These are phyloP conservation scores for Phrixothrix hirtus DNA, from an alignment of 2,888 invertebrate species.

Conservation along the genomic window DNA sequence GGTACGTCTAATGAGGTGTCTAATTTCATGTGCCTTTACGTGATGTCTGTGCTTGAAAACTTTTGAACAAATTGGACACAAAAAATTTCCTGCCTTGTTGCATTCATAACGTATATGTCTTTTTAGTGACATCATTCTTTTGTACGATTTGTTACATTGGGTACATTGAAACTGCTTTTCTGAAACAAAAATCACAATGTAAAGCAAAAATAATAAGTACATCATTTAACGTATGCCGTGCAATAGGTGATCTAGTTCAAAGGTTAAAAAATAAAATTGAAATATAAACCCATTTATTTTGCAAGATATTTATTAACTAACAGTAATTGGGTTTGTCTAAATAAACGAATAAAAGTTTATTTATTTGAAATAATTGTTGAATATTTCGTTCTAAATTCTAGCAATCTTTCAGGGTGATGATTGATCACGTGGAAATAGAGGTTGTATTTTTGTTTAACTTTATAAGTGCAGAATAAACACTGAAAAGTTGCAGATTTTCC, in stretches of 20 bases:
- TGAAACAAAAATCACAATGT: constrained; percentile 9
- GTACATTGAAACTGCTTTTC: not conserved
- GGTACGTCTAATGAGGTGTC: not conserved
- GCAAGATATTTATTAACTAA: too few relatives aligned
- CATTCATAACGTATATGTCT: constrained; percentile 12
- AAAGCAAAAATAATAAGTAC: too few relatives aligned
- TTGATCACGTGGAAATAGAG: constrained; percentile 72
- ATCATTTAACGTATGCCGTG: too few relatives aligned
- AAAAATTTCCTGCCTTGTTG: constrained; percentile 3
- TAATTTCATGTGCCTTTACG: constrained; percentile 3
- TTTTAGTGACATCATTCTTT: constrained; percentile 2
- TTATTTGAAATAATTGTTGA: too few relatives aligned
- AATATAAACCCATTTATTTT: too few relatives aligned
- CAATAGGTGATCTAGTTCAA: too few relatives aligned
- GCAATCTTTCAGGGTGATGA: constrained; percentile 13
- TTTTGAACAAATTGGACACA: constrained; percentile 2
- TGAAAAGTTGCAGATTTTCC: constrained; percentile 65
- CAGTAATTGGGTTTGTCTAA: too few relatives aligned
- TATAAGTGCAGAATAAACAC: constrained; percentile 64
- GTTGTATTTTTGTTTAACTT: constrained; percentile 65
- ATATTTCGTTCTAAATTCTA: constrained; percentile 6
- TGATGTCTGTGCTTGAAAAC: constrained; percentile 11
- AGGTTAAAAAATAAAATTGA: too few relatives aligned
- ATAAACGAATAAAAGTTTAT: too few relatives aligned
- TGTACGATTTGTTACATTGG: constrained; percentile 6